These are phyloP conservation scores for Pantherophis alleghaniensis DNA, from an alignment of 2,797 vertebrate species.

Conservation along the genomic window DNA sequence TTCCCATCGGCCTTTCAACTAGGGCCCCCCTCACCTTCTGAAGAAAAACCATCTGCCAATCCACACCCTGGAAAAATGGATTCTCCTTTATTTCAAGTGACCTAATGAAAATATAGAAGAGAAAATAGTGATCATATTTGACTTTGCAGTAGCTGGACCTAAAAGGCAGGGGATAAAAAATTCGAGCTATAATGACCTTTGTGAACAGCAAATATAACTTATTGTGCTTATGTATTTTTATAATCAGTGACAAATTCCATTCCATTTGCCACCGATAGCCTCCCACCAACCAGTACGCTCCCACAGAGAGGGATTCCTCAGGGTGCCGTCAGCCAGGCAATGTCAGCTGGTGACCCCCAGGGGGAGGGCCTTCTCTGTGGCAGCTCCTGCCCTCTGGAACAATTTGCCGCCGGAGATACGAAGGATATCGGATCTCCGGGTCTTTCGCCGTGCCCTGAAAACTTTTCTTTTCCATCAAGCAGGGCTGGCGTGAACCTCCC, in stretches of 20 bases:
- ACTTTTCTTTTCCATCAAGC: no score
- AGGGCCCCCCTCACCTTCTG: constrained; percentile 68
- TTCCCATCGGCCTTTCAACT: rapidly evolving
- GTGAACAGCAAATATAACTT: not conserved
- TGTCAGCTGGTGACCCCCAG: no score
- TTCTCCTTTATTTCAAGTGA: constrained; percentile 77
- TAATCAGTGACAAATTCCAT: not conserved
- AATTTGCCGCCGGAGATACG: no score
- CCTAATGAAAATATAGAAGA: constrained; percentile 35
- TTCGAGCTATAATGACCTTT: not conserved
- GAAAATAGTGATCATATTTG: not conserved
- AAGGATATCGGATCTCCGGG: no score
- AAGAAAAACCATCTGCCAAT: constrained; percentile 79
- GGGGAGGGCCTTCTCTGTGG: no score
- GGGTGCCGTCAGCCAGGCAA: no score
- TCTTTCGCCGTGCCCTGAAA: no score
- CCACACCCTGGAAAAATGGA: constrained; percentile 71
- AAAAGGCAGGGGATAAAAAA: not conserved
- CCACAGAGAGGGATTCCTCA: no score
- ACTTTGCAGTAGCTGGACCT: not conserved
- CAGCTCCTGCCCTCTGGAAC: no score
- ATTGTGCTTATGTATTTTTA: not conserved
- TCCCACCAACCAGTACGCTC: no score
- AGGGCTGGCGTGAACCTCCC: no score
- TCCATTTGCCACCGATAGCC: no score